Evolutionary conservation across 1,140 invertebrate genomes (phyloP).

Genomic region (Solen grandis): DNA sequence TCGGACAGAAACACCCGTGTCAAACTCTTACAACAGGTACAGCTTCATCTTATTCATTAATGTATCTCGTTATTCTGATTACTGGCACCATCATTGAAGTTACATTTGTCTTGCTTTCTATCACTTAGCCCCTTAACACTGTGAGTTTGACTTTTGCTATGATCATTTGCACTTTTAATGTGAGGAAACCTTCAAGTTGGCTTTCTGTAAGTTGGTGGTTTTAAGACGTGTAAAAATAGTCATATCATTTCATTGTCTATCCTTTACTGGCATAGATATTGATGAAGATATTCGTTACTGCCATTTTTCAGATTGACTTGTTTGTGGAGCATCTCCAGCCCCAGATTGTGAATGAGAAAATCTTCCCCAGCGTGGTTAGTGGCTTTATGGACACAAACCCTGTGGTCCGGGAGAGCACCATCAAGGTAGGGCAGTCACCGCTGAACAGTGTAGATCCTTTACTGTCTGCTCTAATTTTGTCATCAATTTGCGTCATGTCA

Average conservation of each 20-base stretch:
- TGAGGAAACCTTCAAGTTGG: no score
- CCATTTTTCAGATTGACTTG: slow-evolving; percentile 79
- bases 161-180: no score
- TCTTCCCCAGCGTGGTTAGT: slow-evolving; percentile 93
- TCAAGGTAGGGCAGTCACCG: slow-evolving; percentile 86
- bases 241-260: no score
- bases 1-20: slow-evolving; percentile 97
- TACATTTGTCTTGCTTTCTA: no score
- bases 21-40: slow-evolving; percentile 92
- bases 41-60: slow-evolving; percentile 71
- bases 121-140: no score
- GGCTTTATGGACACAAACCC: slow-evolving; percentile 98
- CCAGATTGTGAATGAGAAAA: slow-evolving; percentile 90
- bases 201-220: no score
- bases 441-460: neutral
- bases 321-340: slow-evolving; percentile 83
- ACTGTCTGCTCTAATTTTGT: neutral
- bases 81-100: no score
- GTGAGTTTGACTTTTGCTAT: no score
- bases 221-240: no score
- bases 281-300: slow-evolving; percentile 11
- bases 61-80: no score
- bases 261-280: no score
- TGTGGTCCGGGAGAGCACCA: slow-evolving; percentile 97
- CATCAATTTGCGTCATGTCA: neutral